Evolutionary conservation across 2,113 vertebrate genomes (phyloP).

Genomic region (Ctenodactylus gundi): DNA sequence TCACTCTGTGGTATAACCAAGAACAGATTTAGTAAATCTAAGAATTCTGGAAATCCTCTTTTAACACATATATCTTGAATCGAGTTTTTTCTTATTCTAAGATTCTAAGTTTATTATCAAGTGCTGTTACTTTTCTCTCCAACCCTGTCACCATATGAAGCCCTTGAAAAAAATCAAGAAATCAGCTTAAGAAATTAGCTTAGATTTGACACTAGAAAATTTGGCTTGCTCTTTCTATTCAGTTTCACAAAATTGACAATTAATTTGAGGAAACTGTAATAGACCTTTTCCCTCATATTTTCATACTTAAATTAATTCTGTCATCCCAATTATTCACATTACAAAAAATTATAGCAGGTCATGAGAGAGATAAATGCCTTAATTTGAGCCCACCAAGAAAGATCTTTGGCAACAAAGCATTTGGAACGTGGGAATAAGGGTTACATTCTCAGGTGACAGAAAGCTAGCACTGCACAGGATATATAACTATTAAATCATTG

Average conservation of each 20-base stretch:
- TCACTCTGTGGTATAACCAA: neutral
- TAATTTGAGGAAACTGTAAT: conserved; percentile 63
- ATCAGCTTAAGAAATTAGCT: conserved; percentile 56
- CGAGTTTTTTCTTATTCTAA: neutral
- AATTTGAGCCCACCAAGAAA: conserved; percentile 59
- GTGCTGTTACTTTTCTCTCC: conserved; percentile 22
- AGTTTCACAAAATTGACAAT: conserved; percentile 64
- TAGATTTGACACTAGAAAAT: conserved; percentile 55
- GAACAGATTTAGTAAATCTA: neutral
- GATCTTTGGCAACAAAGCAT: conserved; percentile 3
- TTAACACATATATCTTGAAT: neutral
- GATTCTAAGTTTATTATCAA: neutral
- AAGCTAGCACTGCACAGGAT: neutral
- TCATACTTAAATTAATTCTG: conserved; percentile 70
- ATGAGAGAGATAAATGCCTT: conserved; percentile 49
- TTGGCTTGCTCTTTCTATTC: conserved; percentile 7
- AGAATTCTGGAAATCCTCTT: conserved; percentile 17
- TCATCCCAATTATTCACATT: conserved; percentile 71
- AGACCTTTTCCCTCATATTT: conserved; percentile 57
- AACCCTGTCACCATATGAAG: neutral
- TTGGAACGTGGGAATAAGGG: neutral
- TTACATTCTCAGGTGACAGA: neutral
- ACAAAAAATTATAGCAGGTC: conserved; percentile 51
- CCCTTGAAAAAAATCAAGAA: conserved; percentile 33
- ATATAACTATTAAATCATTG: neutral